phyloP scores from a whole-genome alignment of 2,113 vertebrate species.

The Eretmodus cyanostictus region DNA sequence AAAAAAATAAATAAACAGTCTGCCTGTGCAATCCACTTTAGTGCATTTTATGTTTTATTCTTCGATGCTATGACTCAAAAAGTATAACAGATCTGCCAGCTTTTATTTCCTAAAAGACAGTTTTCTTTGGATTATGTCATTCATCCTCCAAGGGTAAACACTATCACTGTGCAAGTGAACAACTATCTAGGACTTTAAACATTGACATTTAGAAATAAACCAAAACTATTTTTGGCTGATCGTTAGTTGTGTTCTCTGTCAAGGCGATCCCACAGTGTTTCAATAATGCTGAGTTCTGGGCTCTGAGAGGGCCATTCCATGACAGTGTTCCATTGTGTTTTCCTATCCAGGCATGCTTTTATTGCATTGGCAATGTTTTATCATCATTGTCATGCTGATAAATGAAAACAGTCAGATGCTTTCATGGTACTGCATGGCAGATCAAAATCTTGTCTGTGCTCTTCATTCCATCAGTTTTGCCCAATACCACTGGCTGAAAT shows the following conservation, averaged over 20 bases:
- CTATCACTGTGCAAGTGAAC: not conserved
- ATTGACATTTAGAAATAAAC: not conserved
- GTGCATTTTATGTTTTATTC: not conserved
- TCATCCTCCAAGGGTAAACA: not conserved
- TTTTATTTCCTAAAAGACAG: not conserved
- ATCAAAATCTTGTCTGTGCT: not conserved
- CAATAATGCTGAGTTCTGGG: not conserved
- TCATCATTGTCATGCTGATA: not conserved
- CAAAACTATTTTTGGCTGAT: not conserved
- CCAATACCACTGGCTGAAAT: not conserved
- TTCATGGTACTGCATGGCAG: not conserved
- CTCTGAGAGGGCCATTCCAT: not conserved
- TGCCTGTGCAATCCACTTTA: not conserved
- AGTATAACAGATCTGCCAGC: not conserved
- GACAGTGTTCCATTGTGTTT: not conserved
- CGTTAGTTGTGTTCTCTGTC: not conserved
- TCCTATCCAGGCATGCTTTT: not conserved
- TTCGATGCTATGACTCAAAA: not conserved
- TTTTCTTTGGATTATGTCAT: not conserved
- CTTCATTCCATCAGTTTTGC: not conserved
- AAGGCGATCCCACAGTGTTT: not conserved
- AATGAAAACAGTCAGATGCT: not conserved
- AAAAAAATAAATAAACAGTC: not conserved
- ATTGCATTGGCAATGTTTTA: not conserved
- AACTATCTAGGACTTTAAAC: not conserved